Base-by-base conservation (phyloP, 2,113 vertebrate species). In the Anhinga rufa region DNA sequence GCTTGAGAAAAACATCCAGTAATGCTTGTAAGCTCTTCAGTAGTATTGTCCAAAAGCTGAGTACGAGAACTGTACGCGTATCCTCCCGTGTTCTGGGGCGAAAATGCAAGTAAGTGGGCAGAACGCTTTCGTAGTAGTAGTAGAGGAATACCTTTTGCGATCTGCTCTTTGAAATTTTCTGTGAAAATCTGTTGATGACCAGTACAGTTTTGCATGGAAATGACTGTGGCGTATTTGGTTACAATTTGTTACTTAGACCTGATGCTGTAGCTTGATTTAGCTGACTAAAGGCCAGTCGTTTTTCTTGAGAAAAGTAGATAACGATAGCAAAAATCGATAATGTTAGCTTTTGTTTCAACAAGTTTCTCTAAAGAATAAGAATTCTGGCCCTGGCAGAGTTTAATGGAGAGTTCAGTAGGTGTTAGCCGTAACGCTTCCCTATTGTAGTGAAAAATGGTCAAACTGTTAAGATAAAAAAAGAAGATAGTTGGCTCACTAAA, bases 51-150 rank as follows among this genome's bases (percentile, higher is more conserved):
- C 32, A 13, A 51, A 42, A 68, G n/a, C 31, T 15, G 21, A 46
- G 24, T 20, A 4, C 7, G 42, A 87, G 78, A 75, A 40, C 13
- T 4, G 13, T 8, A 2, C 28, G 15, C 12, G 5, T 12, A 24
- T 25, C 14, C 17, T 18, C 22, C n/a, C 3, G 7, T 6, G 9
- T 58, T 60, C 18, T 40, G 25, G 34, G 38, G 25, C 16, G 5
- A 48, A 83, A 65, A 48, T 42, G 29, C 11, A 61, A n/a, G 17
- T 7, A 51, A 70, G 51, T 4, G 6, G 42, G 66, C 54, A 79
- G n/a, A 75, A 64, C 0, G 1, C 11, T 60, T 66, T 31, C 6
- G 0, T 31, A 24, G 42, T 14, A 42, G 44, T 22, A 25, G 34
- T 12, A 49, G 44, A 40, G 25, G 55, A 70, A 12, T 29, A n/a